phyloP scores from a whole-genome alignment of 2,113 vertebrate species.

The Hemibates koningsi region DNA sequence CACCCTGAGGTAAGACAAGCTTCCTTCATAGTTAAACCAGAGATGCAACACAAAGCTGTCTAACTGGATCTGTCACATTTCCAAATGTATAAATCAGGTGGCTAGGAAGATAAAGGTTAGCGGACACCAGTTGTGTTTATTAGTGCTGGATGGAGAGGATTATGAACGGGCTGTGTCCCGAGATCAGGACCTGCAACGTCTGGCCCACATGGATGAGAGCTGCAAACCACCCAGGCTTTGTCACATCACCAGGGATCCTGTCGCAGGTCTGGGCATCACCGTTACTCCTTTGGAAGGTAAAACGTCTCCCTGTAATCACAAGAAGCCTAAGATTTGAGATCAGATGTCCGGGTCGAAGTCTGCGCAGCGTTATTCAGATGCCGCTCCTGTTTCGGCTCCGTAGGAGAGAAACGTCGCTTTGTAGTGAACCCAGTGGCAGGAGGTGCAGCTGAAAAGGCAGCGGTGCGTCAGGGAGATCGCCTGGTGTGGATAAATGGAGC shows the following conservation, averaged over 20 bases:
- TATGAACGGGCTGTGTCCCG: slow-evolving; percentile 57
- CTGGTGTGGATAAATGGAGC: slow-evolving; percentile 83
- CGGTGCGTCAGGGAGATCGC: slow-evolving; percentile 74
- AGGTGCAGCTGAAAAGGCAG: slow-evolving; percentile 79
- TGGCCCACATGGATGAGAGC: not conserved
- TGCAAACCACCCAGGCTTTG: slow-evolving; percentile 75
- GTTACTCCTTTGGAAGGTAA: slow-evolving; percentile 66
- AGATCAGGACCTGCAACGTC: slow-evolving; percentile 30
- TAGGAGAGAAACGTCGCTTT: slow-evolving; percentile 77
- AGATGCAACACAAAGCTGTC: not conserved
- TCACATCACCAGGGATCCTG: slow-evolving; percentile 65
- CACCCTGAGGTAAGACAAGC: slow-evolving; percentile 69
- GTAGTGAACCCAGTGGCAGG: slow-evolving; percentile 66
- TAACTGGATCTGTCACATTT: not conserved
- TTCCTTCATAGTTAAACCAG: not conserved
- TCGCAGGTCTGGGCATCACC: slow-evolving; percentile 78
- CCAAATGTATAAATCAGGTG: slow-evolving; percentile 66
- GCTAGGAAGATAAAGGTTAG: slow-evolving; percentile 78
- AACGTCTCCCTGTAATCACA: not conserved
- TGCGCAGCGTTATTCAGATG: not conserved
- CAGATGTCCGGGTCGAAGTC: not conserved
- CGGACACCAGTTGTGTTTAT: slow-evolving; percentile 76
- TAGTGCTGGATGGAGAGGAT: slow-evolving; percentile 61
- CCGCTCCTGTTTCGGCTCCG: not conserved
- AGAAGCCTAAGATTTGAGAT: not conserved